Evolutionary conservation across 2,797 vertebrate genomes (phyloP).

Genomic region (Psittacula derbiana): DNA sequence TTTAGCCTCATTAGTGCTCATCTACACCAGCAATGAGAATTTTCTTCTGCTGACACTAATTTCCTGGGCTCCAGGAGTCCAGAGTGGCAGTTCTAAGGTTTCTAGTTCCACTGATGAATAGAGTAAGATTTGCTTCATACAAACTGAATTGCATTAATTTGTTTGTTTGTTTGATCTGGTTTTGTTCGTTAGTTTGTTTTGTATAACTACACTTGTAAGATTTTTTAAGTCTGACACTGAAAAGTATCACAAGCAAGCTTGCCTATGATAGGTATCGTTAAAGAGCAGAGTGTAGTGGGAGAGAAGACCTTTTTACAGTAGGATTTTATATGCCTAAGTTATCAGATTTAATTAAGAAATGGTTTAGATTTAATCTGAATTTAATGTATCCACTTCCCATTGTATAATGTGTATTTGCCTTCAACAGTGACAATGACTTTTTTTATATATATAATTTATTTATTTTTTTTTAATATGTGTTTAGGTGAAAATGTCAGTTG

Average conservation of each 20-base stretch:
- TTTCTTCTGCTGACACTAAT: neutral
- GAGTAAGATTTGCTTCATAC: neutral
- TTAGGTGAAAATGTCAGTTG: constrained; percentile 63
- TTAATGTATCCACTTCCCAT: neutral
- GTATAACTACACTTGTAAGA: neutral
- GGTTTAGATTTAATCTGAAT: neutral
- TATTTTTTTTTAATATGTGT: neutral
- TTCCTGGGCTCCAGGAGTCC: neutral
- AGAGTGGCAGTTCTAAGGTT: neutral
- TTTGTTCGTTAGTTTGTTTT: neutral
- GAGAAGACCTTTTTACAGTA: neutral
- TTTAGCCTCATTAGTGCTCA: neutral
- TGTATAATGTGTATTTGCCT: neutral
- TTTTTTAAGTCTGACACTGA: neutral
- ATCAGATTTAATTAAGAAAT: neutral
- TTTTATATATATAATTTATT: neutral
- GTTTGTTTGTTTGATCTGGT: neutral
- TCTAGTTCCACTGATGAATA: neutral
- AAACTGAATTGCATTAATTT: neutral
- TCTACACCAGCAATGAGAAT: neutral
- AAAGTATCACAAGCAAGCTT: neutral
- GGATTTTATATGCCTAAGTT: neutral
- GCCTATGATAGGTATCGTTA: neutral
- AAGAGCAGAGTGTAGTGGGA: neutral
- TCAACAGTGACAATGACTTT: neutral